Evolutionary conservation across 1,140 invertebrate species (phyloP).

Genomic region (Elysia chlorotica): DNA sequence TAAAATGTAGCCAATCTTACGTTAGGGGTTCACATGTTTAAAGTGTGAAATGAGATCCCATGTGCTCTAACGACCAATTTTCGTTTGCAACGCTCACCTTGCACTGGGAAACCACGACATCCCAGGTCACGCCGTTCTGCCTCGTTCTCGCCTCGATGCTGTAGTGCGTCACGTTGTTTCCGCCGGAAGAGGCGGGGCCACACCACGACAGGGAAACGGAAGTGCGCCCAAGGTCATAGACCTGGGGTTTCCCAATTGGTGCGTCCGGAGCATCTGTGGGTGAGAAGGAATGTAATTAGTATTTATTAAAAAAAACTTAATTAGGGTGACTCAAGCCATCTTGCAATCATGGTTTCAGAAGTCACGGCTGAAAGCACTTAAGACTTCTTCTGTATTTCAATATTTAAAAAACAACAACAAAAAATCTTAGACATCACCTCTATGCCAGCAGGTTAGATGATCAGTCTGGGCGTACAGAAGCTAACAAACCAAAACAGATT

Average conservation of each 20-base stretch:
- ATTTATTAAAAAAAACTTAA: not conserved
- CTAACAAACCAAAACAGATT: too few relatives aligned
- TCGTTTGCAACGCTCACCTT: not conserved
- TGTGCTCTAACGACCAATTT: not conserved
- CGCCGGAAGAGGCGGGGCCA: conserved; percentile 79
- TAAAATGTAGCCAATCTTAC: too few relatives aligned
- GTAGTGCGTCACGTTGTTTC: conserved; percentile 77
- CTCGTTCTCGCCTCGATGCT: conserved; percentile 24
- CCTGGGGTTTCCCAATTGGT: conserved; percentile 74
- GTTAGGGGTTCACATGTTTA: too few relatives aligned
- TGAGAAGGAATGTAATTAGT: too few relatives aligned
- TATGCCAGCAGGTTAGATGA: not conserved
- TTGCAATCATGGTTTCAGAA: not conserved
- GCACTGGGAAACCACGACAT: conserved; percentile 14
- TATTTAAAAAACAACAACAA: too few relatives aligned
- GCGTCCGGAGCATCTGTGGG: conserved; percentile 73
- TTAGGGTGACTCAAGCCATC: not conserved
- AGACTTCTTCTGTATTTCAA: not conserved
- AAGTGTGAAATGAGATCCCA: too few relatives aligned
- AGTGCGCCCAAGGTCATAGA: conserved; percentile 74
- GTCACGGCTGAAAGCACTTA: not conserved
- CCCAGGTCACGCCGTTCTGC: conserved; percentile 7
- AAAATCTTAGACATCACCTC: not conserved
- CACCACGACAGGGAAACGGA: conserved; percentile 76
- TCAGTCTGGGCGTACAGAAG: too few relatives aligned